Percentiles rank a stretch among this genome's conserved stretches.
Conservation (phyloP, 2,797 vertebrate species). For the Heterohyrax brucei region DNA sequence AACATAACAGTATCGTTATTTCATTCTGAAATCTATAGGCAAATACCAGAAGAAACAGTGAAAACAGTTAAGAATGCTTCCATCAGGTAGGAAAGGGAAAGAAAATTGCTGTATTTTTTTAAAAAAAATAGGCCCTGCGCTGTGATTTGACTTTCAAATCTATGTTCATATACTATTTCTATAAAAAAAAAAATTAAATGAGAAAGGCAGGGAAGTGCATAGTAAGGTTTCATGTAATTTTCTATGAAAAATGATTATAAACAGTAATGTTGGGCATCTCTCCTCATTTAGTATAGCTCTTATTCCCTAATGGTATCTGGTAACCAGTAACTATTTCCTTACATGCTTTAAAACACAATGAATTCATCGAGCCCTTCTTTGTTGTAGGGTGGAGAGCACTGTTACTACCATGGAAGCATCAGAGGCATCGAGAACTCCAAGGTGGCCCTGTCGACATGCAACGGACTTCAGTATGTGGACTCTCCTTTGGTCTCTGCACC, state of each 20-base stretch:
- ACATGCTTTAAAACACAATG: neutral
- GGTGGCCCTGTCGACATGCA: constrained; percentile 97
- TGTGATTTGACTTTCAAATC: constrained; percentile 58
- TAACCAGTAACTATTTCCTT: neutral
- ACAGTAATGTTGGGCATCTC: neutral
- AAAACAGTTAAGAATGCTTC: constrained; percentile 31
- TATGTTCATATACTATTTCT: constrained; percentile 6
- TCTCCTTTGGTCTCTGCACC: neutral
- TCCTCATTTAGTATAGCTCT: neutral
- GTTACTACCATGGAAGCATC: constrained; percentile 98
- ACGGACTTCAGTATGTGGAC: constrained; percentile 97
- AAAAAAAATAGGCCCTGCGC: neutral
- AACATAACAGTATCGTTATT: constrained; percentile 1
- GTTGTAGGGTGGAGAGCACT: constrained; percentile 97
- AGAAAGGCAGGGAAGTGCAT: neutral
- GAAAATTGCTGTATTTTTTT: neutral
- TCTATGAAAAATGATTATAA: neutral
- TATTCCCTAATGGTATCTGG: neutral
- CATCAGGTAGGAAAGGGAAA: neutral
- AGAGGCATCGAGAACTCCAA: constrained; percentile 94
- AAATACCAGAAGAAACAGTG: constrained; percentile 28
- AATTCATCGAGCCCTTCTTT: constrained; percentile 67
- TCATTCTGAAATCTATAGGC: constrained; percentile 23
- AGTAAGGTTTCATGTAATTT: constrained; percentile 15
- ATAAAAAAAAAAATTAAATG: neutral